Percentiles rank a stretch among this genome's conserved stretches.
Conservation (phyloP, 64 coral and sea anemone species). For the Montipora sp. region DNA sequence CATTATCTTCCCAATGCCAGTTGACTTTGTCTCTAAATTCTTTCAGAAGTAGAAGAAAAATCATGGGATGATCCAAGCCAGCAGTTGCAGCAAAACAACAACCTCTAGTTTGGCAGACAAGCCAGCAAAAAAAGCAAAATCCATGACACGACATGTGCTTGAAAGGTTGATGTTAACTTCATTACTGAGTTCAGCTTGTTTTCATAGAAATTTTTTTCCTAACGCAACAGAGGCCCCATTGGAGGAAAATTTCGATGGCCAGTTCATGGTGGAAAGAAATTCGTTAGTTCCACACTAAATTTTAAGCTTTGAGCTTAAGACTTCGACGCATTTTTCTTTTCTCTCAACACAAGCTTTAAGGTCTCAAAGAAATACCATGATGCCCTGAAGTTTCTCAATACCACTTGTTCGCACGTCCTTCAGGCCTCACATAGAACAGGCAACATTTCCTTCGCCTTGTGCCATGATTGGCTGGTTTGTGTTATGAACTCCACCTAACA, state of each 20-base stretch:
- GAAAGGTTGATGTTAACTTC: not conserved
- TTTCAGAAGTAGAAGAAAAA: conserved; percentile 12
- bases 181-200: not conserved
- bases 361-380: no score
- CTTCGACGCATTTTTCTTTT: not conserved
- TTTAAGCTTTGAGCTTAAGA: not conserved
- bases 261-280: not conserved
- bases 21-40: conserved; percentile 70
- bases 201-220: conserved; percentile 14
- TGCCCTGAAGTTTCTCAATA: no score
- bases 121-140: not conserved
- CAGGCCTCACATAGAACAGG: no score
- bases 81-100: not conserved
- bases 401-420: no score
- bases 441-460: no score
- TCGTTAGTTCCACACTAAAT: not conserved
- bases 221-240: not conserved
- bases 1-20: conserved; percentile 83
- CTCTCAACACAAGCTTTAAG: no score
- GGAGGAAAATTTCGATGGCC: not conserved
- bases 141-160: not conserved
- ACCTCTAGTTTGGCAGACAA: not conserved
- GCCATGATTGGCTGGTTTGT: no score
- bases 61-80: no score
- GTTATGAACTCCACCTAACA: no score